Conservation (phyloP, 2,113 vertebrate genomes). For the Colius striatus region DNA sequence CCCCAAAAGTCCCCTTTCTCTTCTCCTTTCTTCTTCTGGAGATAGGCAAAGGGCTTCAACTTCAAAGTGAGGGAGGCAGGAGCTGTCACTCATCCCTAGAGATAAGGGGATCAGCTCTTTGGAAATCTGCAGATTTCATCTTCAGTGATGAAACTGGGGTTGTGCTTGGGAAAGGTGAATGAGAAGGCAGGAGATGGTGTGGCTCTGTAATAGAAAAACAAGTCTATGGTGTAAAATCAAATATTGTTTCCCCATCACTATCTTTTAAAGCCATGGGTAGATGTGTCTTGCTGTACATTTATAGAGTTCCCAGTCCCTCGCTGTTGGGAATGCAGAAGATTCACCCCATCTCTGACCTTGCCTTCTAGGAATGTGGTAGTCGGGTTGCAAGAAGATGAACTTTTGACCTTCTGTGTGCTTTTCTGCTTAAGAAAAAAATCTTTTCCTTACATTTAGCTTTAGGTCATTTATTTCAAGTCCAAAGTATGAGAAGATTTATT, state of each 20-base stretch:
- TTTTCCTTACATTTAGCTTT: conserved; percentile 15
- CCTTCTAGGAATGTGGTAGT: conserved; percentile 37
- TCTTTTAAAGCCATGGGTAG: neutral
- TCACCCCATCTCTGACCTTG: neutral
- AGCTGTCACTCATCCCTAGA: neutral
- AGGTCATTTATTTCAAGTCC: conserved; percentile 24
- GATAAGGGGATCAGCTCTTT: neutral
- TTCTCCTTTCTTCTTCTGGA: neutral
- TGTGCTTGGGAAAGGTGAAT: neutral
- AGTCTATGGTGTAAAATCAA: neutral
- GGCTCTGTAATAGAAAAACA: neutral
- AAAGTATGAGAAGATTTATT: conserved; percentile 48
- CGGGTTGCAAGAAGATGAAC: conserved; percentile 30
- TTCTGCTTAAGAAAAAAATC: neutral
- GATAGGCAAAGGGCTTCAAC: neutral
- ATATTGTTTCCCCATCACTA: neutral
- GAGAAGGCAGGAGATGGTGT: neutral
- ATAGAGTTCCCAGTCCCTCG: neutral
- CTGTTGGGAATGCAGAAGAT: neutral
- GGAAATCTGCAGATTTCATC: neutral
- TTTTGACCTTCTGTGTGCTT: conserved; percentile 23
- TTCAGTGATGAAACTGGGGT: neutral
- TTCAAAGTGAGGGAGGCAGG: neutral
- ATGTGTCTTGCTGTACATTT: neutral
- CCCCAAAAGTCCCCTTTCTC: neutral